Conservation (phyloP, 2,888 invertebrate genomes). For the Sinodicranocentrus sp. region DNA sequence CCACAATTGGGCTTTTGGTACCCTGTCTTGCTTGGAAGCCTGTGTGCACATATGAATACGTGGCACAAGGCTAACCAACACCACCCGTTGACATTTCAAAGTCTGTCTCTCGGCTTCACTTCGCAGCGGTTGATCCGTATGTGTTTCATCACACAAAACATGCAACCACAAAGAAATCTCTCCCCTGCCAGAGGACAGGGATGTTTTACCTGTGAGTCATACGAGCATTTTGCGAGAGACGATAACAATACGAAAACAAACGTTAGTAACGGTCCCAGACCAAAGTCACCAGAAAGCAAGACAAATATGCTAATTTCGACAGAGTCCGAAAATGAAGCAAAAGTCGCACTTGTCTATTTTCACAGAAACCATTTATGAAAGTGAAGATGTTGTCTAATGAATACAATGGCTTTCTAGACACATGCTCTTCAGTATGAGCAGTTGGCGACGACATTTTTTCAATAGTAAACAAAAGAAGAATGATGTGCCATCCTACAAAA, state of each 20-base stretch:
- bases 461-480: too few species aligned
- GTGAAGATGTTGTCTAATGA: conserved; percentile 1
- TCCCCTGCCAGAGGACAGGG: not conserved
- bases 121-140: conserved; percentile 23
- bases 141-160: conserved; percentile 13
- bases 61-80: not conserved
- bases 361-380: conserved; percentile 21
- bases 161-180: not conserved
- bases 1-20: conserved; percentile 13
- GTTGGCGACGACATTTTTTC: conserved; percentile 50
- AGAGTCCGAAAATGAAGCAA: too few species aligned
- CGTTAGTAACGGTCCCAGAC: too few species aligned
- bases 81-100: not conserved
- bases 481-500: too few species aligned
- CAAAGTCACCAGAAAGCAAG: not conserved
- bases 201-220: conserved; percentile 11
- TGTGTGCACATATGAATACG: not conserved
- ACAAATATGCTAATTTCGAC: too few species aligned
- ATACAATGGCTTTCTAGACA: conserved; percentile 52
- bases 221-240: conserved; percentile 2
- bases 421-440: conserved; percentile 45
- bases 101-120: not conserved
- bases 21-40: conserved; percentile 51
- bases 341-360: too few species aligned
- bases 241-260: not conserved